These are phyloP conservation scores for Caloenas nicobarica DNA, from an alignment of 2,113 vertebrate genomes.

Conservation along the genomic window DNA sequence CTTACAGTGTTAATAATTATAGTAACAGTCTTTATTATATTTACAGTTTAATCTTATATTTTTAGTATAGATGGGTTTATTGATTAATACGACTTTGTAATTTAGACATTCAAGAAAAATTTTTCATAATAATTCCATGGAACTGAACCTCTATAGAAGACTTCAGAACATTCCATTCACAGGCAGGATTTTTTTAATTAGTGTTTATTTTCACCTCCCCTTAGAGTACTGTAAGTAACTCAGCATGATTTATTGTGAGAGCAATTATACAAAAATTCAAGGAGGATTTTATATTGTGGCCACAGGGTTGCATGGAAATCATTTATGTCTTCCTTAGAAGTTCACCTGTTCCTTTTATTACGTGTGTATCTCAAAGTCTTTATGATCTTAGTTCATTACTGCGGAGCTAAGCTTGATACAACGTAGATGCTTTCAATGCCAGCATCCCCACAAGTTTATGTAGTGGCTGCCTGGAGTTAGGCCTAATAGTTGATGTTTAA, in stretches of 20 bases:
- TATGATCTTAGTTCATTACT: not conserved
- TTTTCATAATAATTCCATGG: not conserved
- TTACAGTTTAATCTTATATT: not conserved
- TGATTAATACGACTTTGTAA: not conserved
- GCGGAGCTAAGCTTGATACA: not conserved
- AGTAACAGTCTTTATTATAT: not conserved
- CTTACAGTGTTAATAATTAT: not conserved
- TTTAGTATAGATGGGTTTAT: not conserved
- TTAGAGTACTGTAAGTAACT: not conserved
- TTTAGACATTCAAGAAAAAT: not conserved
- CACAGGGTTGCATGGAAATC: not conserved
- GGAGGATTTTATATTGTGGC: not conserved
- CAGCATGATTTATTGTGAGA: not conserved
- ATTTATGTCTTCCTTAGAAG: not conserved
- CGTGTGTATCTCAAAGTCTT: not conserved
- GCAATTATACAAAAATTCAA: not conserved
- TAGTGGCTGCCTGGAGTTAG: not conserved
- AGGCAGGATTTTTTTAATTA: not conserved
- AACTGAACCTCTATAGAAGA: not conserved
- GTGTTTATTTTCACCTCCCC: not conserved
- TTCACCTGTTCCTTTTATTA: not conserved
- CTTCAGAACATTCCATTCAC: not conserved
- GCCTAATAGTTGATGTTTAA: not conserved
- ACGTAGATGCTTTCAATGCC: not conserved
- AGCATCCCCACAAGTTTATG: not conserved